Conservation (phyloP, 2,113 vertebrate genomes). For the Pelodiscus sinensis region DNA sequence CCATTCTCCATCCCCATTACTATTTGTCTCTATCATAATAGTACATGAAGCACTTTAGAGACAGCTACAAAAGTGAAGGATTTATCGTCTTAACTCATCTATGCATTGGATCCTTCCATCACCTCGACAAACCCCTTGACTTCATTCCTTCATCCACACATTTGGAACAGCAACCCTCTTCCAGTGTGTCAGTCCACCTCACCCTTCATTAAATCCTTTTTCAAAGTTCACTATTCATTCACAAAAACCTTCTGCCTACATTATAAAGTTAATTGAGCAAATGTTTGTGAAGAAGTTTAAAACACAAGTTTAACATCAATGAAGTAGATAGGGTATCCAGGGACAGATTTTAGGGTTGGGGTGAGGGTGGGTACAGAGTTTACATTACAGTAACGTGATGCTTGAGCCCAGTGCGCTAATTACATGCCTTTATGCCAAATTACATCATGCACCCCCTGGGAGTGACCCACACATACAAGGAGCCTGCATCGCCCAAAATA, state of each 20-base stretch:
- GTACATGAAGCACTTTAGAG: neutral
- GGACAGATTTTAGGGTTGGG: too few species aligned
- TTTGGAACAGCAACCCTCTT: neutral
- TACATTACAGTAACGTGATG: too few species aligned
- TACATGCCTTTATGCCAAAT: too few species aligned
- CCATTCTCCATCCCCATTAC: neutral
- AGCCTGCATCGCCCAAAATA: too few species aligned
- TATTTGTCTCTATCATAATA: neutral
- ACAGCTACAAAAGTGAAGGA: rapidly evolving
- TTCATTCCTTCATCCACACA: neutral
- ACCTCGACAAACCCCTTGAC: neutral
- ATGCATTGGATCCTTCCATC: neutral
- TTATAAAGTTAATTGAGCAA: neutral
- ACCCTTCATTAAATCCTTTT: neutral
- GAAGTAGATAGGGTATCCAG: too few species aligned
- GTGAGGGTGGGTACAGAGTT: too few species aligned
- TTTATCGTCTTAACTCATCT: neutral
- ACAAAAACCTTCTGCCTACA: neutral
- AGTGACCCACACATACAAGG: too few species aligned
- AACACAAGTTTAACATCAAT: too few species aligned
- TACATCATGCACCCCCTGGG: too few species aligned
- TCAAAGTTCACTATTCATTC: neutral
- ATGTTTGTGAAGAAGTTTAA: too few species aligned
- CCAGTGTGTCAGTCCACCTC: neutral
- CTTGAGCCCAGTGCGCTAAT: too few species aligned